A percentile compares a stretch with the other conserved stretches of the same genome.
Conservation (phyloP, 2,888 invertebrate genomes). For the Unio pictorum region DNA sequence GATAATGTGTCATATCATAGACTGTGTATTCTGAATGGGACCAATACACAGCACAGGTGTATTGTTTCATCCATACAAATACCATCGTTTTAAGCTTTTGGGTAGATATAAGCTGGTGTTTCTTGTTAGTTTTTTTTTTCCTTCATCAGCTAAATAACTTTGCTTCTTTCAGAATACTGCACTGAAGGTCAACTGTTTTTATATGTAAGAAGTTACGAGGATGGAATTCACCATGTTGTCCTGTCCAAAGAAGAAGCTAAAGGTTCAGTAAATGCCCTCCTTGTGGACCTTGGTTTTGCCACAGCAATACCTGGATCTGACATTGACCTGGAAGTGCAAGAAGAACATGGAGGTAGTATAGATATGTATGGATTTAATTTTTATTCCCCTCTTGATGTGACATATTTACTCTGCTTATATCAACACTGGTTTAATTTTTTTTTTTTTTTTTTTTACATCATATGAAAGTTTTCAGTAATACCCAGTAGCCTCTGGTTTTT, state of each 20-base stretch:
- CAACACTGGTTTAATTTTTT: no score
- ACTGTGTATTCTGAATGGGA: background rate
- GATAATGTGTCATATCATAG: no score
- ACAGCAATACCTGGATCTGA: constrained; percentile 40
- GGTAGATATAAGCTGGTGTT: no score
- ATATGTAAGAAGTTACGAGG: constrained; percentile 14
- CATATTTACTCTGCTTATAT: background rate
- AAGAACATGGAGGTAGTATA: constrained; percentile 38
- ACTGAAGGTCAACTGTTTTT: constrained; percentile 8
- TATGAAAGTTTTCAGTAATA: no score
- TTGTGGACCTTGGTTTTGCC: constrained; percentile 47
- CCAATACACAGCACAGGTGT: background rate
- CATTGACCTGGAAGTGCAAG: constrained; percentile 44
- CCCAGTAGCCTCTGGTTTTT: no score
- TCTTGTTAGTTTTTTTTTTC: no score
- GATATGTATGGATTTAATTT: background rate
- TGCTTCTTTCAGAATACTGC: constrained; percentile 13
- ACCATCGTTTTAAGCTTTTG: no score
- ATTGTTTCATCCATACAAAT: background rate
- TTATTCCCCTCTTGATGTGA: background rate
- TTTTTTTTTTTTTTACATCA: no score
- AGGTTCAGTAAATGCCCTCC: constrained; percentile 37
- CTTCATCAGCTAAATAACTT: background rate
- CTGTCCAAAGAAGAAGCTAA: constrained; percentile 9
- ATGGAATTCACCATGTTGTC: constrained; percentile 23